A percentile compares a stretch with the other conserved stretches of the same genome.
Conservation (phyloP, 2,113 vertebrate genomes). For the Egretta garzetta region DNA sequence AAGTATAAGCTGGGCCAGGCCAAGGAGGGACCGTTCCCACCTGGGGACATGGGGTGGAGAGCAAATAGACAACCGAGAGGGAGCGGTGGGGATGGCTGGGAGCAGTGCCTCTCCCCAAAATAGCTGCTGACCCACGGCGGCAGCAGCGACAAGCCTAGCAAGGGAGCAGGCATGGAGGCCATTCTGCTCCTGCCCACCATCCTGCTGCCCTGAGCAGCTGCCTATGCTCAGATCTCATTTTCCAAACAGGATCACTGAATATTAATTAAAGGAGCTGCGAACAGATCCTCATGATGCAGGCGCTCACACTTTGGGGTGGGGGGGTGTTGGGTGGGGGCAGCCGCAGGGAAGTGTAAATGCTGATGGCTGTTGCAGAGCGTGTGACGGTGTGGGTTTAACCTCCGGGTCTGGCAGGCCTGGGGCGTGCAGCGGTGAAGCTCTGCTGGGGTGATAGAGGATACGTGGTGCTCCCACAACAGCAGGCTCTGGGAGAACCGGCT, state of each 20-base stretch:
- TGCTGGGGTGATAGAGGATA: not conserved
- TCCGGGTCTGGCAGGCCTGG: not conserved
- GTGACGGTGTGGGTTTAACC: not conserved
- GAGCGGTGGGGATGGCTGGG: not conserved
- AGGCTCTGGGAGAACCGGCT: not conserved
- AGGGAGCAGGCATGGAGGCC: not conserved
- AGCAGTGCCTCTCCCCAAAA: not conserved
- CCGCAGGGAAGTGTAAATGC: not conserved
- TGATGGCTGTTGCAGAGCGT: too few species aligned
- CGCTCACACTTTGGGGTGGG: accelerated
- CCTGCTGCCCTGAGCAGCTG: not conserved
- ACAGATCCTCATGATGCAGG: not conserved
- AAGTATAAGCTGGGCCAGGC: not conserved
- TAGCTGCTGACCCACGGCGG: not conserved
- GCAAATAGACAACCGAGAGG: not conserved
- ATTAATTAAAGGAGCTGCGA: not conserved
- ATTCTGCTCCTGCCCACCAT: not conserved
- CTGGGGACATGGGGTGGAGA: not conserved
- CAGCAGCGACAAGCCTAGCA: not conserved
- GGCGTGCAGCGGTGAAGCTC: not conserved
- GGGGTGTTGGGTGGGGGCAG: not conserved
- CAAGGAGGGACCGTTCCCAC: not conserved
- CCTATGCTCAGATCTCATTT: not conserved
- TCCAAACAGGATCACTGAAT: not conserved
- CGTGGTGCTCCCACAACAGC: not conserved